Evolutionary conservation across 2,888 invertebrate genomes (phyloP), one percentile per base, ranked within the genome.

Genomic region (Scaptomyza polygonia): DNA sequence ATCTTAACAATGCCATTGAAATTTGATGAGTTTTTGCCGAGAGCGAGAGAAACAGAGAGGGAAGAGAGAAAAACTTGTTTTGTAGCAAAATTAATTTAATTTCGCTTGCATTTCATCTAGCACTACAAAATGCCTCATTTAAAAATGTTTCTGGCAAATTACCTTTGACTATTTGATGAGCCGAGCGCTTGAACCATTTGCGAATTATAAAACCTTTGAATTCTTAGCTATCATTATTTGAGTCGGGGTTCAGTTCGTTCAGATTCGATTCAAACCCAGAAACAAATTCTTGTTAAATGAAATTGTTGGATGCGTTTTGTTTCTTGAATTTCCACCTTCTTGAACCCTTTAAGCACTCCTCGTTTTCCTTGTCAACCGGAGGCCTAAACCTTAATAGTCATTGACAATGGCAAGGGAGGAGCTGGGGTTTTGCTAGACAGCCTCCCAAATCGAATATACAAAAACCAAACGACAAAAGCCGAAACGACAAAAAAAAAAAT

Each of bases 21-120:
- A 49, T 77, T 77, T 77, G 55, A 72, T 72, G 77, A 77, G 73
- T 56, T 72, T 72, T 29, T 52, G 45, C 32, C 32, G 18, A 49
- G 32, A 14, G 47, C 5, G n/a, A n/a, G n/a, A n/a, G n/a, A n/a
- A n/a, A n/a, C n/a, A n/a, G n/a, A n/a, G n/a, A n/a, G n/a, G n/a
- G n/a, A n/a, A n/a, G n/a, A n/a, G n/a, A n/a, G n/a, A n/a, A n/a
- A n/a, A n/a, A n/a, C 5, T 34, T 34, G 5, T n/a, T n/a, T 43
- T 42, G 39, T 39, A 29, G 51, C 39, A 27, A 44, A 68, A 70
- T 55, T 51, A 71, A 55, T 63, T 63, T 47, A 12, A 64, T 71
- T 52, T 55, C n/a, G 61, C 62, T 70, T 66, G 67, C 71, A 59
- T 75, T 75, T 45, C 42, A 32, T 9, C 27, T 34, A n/a, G n/a